Conservation (phyloP, 2,797 vertebrate genomes). For the Scleropages formosus region DNA sequence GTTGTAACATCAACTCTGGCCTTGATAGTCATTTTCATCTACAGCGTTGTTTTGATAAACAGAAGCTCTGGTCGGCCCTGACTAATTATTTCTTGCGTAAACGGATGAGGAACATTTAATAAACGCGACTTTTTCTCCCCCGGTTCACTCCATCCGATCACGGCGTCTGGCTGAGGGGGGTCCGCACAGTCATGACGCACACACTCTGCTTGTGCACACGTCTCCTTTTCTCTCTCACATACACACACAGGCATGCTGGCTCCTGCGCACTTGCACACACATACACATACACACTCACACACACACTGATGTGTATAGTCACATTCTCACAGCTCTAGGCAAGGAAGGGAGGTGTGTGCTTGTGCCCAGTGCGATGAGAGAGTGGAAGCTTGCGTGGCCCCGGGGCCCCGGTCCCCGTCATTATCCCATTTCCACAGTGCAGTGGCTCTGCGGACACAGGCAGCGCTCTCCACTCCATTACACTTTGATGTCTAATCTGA, state of each 20-base stretch:
- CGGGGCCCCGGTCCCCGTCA: neutral
- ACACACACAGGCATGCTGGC: neutral
- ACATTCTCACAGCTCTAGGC: neutral
- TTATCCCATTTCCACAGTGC: neutral
- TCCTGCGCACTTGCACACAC: neutral
- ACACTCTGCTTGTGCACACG: neutral
- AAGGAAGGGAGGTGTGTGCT: neutral
- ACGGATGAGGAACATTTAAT: constrained; percentile 23
- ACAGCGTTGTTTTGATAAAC: constrained; percentile 28
- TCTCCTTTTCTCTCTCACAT: no score
- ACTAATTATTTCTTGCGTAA: constrained; percentile 36
- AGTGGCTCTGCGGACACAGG: neutral
- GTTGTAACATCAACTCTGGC: constrained; percentile 58
- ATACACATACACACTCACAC: neutral
- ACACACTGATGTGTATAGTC: neutral
- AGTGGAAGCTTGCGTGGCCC: neutral
- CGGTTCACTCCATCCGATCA: constrained; percentile 20
- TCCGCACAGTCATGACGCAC: neutral
- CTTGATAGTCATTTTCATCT: constrained; percentile 58
- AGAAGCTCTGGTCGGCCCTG: constrained; percentile 29
- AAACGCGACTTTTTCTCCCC: constrained; percentile 19
- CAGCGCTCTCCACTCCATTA: neutral
- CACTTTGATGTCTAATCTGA: constrained; percentile 22
- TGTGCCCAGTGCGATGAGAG: neutral
- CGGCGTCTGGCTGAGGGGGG: constrained; percentile 11